phyloP scores from a whole-genome alignment of 1,140 invertebrate species.

The Pollicipes pollicipes region DNA sequence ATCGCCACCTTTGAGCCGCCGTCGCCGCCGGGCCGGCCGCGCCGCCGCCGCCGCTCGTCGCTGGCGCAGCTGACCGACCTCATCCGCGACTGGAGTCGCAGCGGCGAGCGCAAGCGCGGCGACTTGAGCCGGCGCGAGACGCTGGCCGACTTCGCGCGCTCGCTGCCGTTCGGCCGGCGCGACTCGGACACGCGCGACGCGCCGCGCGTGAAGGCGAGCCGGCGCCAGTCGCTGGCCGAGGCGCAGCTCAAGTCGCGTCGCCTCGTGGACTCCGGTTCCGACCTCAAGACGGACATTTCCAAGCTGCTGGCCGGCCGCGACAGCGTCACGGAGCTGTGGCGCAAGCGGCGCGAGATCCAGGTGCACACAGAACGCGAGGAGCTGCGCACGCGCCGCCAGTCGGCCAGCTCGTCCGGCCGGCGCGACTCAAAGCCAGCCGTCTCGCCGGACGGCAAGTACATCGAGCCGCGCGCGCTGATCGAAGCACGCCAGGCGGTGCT shows the following conservation, averaged over 20 bases:
- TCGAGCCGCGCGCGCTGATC: constrained; percentile 4
- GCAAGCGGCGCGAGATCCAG: neutral
- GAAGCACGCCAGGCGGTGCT: neutral
- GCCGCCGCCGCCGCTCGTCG: constrained; percentile 55
- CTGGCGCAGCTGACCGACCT: constrained; percentile 73
- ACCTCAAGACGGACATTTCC: constrained; percentile 16
- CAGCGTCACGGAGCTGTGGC: constrained; percentile 17
- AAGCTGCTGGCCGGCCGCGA: constrained; percentile 18
- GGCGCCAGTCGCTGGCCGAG: constrained; percentile 13
- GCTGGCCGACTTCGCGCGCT: constrained; percentile 55
- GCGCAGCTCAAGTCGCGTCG: constrained; percentile 17
- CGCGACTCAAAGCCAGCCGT: neutral
- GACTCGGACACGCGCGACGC: constrained; percentile 21
- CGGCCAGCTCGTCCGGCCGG: neutral
- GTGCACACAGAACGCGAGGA: neutral
- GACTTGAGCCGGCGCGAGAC: constrained; percentile 55
- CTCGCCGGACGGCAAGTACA: neutral
- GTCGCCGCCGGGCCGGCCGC: constrained; percentile 30
- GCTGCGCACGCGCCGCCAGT: neutral
- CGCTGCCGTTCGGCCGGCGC: constrained; percentile 23
- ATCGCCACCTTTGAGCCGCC: constrained; percentile 56
- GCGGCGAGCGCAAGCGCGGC: constrained; percentile 21
- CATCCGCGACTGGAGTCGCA: constrained; percentile 60
- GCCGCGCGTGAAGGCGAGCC: constrained; percentile 16
- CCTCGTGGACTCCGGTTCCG: constrained; percentile 13